A percentile compares a stretch with the other conserved stretches of the same genome.
phyloP scores from a whole-genome alignment of 2,888 invertebrate genomes.

The Tholera decimalis region DNA sequence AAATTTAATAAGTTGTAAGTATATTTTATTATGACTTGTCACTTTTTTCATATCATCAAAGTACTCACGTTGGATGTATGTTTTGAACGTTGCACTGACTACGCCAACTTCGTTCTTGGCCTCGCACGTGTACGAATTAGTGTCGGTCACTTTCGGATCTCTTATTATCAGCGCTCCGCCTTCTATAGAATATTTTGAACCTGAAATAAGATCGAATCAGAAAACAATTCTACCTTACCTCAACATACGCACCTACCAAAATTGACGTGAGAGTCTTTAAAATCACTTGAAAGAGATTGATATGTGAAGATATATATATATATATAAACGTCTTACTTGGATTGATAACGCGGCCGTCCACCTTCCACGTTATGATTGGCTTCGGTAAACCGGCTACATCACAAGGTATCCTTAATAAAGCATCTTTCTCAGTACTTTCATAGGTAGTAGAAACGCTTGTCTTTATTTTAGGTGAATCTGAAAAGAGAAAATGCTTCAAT shows the following conservation, averaged over 20 bases:
- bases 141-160: conserved; percentile 22
- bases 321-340: conserved; percentile 19
- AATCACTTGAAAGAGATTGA: too few species aligned
- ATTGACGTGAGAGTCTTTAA: too few species aligned
- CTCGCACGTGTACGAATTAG: conserved; percentile 28
- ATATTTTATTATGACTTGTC: background rate
- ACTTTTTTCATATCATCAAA: background rate
- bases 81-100: conserved; percentile 12
- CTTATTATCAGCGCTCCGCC: conserved; percentile 35
- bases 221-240: background rate
- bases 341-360: conserved; percentile 9
- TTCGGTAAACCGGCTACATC: conserved; percentile 36
- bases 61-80: conserved; percentile 37
- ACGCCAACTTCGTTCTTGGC: conserved; percentile 30
- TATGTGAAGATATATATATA: too few species aligned
- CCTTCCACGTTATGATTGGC: conserved; percentile 45
- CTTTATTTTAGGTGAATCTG: conserved; percentile 27
- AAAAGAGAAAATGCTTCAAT: too few species aligned
- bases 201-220: conserved; percentile 17
- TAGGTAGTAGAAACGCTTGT: conserved; percentile 4
- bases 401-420: conserved; percentile 41
- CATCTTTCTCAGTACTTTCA: conserved; percentile 34
- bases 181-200: conserved; percentile 24
- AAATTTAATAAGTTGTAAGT: background rate
- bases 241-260: background rate